Evolutionary conservation across 2,888 invertebrate species (phyloP), one percentile per base, ranked within the genome.

Genomic region (Parnassius smintheus): DNA sequence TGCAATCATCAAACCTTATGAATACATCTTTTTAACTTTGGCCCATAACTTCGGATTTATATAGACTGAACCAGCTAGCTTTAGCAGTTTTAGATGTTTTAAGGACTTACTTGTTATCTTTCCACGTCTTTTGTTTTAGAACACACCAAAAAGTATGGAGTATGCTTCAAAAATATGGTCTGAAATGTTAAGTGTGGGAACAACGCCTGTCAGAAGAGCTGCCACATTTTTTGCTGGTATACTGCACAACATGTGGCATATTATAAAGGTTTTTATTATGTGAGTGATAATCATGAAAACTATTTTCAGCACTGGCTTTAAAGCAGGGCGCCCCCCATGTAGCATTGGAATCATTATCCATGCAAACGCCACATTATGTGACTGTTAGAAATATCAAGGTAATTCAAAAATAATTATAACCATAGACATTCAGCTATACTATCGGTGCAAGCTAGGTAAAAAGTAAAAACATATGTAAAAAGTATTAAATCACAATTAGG

Each of bases 321-420:
- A 94, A 94, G 54, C 95, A 96, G 79, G 93, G 94, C 18, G 86
- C 93, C 41, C 94, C 96, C 13, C 93, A 94, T 25, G 79, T 94
- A 52, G 95, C 95, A 0, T 68, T 96, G 42, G 96, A 96, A 86
- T 91, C 96, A 55, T 75, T 95, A 58, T 85, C 93, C 4, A 76
- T 85, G 2, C 85, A 84, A 70, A 93, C 92, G 67, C 91, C 91
- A 60, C 93, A 93, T 71, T 95, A 96, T 74, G 93, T 95, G 7
- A 94, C 94, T 4, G 78, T 95, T 10, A 92, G 95, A 71, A 95
- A 95, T 88, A 82, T 96, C 10, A 95, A 94, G 88, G 93, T 95
- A 72, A 58, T 62, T 41, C 8, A 35, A 0, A 7, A 35, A 35
- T 35, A 4, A 7, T 35, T 35, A 35, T 35, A 35, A 35, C 35